Base-by-base conservation (phyloP, 2,113 vertebrate species). In the Oryzias melastigma region DNA sequence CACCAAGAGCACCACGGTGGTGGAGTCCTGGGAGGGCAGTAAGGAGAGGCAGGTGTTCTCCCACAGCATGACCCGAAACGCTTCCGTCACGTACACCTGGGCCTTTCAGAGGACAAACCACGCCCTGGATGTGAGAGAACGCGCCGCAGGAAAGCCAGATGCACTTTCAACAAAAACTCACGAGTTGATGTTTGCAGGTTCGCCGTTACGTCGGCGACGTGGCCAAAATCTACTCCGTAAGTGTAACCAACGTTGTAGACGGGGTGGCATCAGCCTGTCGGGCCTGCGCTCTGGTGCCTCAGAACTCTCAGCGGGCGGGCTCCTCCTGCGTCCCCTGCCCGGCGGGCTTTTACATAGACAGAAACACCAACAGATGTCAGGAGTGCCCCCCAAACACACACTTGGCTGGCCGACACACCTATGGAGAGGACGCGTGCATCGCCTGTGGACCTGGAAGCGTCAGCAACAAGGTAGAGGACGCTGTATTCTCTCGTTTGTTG, bases 311-410 rank as follows among this genome's bases (percentile, higher is more conserved):
- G 61, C 92, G 81, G 58, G 88, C 85, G 0, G 91, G 91, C 52
- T 95, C 96, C 1, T 94, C 95, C 19, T 99, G 97, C 1, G 90
- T 99, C 27, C 96, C 96, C 55, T 99, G 97, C 75, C 95, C 97
- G 0, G 82, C 93, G 0, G 97, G 97, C 1, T 93, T 95, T 73
- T 99, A 93, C 89, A 98, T 98, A 3, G 91, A 98, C 68, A 92
- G 93, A 19, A 88, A 93, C 61, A 95, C 79, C 77, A 98, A 93
- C 88, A 92, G 87, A 62, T 99, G 97, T 87, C 77, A 85, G 80
- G 95, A 97, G 76, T 99, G 97, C 46, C 94, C 95, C 0, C 69
- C 78, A 25, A 88, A 95, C 85, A 97, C 97, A 0, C 93, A 94
- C 88, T 91, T 99, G 73, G 94, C 95, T 3, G 88, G 94, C 22